Percentiles rank a stretch among this genome's conserved stretches.
These are phyloP conservation scores for Chrysaora quinquecirrha DNA, from an alignment of 30 jellyfish, hydroid and myxozoan genomes.

Conservation along the genomic window DNA sequence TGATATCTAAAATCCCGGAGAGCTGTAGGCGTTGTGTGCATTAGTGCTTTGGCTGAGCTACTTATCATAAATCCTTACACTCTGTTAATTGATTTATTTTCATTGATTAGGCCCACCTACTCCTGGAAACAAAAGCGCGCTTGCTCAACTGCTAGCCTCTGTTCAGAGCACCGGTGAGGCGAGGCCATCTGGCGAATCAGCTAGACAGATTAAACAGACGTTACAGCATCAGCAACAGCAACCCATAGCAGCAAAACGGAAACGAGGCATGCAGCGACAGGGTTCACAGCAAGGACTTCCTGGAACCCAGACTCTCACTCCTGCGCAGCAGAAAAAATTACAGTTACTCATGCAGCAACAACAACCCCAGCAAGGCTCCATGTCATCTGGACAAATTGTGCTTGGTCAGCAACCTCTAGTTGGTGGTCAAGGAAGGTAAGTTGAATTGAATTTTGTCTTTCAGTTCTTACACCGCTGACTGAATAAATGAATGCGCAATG, in stretches of 20 bases:
- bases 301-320: slow-evolving; percentile 48
- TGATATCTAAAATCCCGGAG: no score
- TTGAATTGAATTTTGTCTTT: not conserved
- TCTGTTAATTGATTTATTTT: no score
- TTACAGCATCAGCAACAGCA: slow-evolving; percentile 24
- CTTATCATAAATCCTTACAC: no score
- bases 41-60: no score
- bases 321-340: slow-evolving; percentile 54
- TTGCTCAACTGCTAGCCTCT: slow-evolving; percentile 65
- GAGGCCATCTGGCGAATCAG: slow-evolving; percentile 24
- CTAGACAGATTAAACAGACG: slow-evolving; percentile 58
- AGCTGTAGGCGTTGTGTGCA: no score
- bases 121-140: slow-evolving; percentile 71
- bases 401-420: slow-evolving; percentile 74
- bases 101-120: slow-evolving; percentile 71
- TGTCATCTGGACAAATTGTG: slow-evolving; percentile 49
- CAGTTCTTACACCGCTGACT: no score
- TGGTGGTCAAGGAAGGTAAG: slow-evolving; percentile 52
- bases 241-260: slow-evolving; percentile 44
- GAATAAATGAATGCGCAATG: no score
- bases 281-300: slow-evolving; percentile 45
- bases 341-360: slow-evolving; percentile 67
- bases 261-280: slow-evolving; percentile 54
- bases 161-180: slow-evolving; percentile 57
- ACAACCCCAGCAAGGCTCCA: slow-evolving; percentile 43